A percentile compares a stretch with the other conserved stretches of the same genome.
Conservation (phyloP, 2,113 vertebrate species). For the Oryzias javanicus region DNA sequence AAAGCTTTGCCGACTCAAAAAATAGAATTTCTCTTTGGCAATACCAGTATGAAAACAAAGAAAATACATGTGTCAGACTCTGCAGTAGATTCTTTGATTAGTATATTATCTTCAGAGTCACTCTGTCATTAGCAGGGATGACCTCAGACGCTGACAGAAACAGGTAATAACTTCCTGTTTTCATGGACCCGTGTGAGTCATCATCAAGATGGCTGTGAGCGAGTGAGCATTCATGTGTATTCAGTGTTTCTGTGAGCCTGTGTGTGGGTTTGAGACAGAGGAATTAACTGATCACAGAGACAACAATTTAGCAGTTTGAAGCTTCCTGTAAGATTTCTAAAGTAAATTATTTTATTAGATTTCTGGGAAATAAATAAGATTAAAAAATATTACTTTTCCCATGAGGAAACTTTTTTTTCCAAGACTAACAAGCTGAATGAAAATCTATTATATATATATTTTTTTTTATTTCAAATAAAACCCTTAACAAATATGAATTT, state of each 20-base stretch:
- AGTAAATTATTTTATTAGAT: background rate
- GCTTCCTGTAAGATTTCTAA: constrained; percentile 9
- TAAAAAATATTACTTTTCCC: background rate
- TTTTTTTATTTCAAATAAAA: too few relatives aligned
- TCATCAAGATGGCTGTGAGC: constrained; percentile 13
- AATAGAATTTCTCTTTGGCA: too few relatives aligned
- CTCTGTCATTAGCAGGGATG: constrained; percentile 5
- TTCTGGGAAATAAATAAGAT: background rate
- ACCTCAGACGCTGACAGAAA: constrained; percentile 30
- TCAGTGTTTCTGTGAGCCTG: constrained; percentile 7
- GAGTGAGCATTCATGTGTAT: background rate
- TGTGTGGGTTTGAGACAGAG: background rate
- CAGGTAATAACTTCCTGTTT: constrained; percentile 56
- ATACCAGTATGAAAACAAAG: too few relatives aligned
- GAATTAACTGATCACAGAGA: constrained; percentile 13
- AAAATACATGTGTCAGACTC: too few relatives aligned
- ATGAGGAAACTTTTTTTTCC: too few relatives aligned
- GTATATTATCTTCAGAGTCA: background rate
- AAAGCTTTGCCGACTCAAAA: constrained; percentile 10
- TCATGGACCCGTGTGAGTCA: constrained; percentile 42
- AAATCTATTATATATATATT: too few relatives aligned
- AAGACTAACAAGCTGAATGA: too few relatives aligned
- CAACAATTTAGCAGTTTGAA: background rate
- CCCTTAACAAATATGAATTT: too few relatives aligned
- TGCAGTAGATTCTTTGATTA: too few relatives aligned